phyloP scores from a whole-genome alignment of 2,888 invertebrate genomes.

The Alloscopus bannaensis region DNA sequence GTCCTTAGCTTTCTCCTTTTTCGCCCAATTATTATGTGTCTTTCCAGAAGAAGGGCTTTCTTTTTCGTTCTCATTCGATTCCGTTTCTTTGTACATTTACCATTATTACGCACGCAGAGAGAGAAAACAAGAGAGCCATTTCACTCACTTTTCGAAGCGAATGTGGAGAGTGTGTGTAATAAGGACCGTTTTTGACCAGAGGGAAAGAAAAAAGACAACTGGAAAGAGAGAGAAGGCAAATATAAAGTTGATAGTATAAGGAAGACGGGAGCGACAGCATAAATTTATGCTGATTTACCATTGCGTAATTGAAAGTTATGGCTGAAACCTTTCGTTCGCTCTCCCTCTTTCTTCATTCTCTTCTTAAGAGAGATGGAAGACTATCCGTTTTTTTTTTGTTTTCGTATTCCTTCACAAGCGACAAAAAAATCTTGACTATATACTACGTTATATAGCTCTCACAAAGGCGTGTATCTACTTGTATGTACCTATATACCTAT shows the following conservation, averaged over 20 bases:
- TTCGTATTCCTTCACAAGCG: constrained; percentile 15
- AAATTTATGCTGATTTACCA: constrained; percentile 69
- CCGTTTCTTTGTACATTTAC: too few species aligned
- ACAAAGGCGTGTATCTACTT: not conserved
- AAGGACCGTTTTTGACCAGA: constrained; percentile 30
- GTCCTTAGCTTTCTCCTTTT: constrained; percentile 25
- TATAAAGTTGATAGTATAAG: constrained; percentile 44
- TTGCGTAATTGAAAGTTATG: constrained; percentile 68
- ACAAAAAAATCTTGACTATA: too few species aligned
- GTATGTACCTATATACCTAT: too few species aligned
- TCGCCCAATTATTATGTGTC: constrained; percentile 35
- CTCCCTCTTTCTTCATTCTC: constrained; percentile 27
- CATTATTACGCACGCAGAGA: too few species aligned
- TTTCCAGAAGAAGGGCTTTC: constrained; percentile 3
- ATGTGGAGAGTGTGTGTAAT: not conserved
- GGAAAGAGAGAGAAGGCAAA: too few species aligned
- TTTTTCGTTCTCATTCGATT: too few species aligned
- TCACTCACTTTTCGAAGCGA: too few species aligned
- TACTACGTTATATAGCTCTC: too few species aligned
- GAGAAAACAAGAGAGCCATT: too few species aligned
- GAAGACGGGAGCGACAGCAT: constrained; percentile 62
- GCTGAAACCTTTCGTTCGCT: constrained; percentile 52
- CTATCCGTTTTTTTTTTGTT: constrained; percentile 10
- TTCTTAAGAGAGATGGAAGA: too few species aligned
- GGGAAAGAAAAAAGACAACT: constrained; percentile 55